phyloP scores from a whole-genome alignment of 2,888 invertebrate species.

The Philonicus albiceps region DNA sequence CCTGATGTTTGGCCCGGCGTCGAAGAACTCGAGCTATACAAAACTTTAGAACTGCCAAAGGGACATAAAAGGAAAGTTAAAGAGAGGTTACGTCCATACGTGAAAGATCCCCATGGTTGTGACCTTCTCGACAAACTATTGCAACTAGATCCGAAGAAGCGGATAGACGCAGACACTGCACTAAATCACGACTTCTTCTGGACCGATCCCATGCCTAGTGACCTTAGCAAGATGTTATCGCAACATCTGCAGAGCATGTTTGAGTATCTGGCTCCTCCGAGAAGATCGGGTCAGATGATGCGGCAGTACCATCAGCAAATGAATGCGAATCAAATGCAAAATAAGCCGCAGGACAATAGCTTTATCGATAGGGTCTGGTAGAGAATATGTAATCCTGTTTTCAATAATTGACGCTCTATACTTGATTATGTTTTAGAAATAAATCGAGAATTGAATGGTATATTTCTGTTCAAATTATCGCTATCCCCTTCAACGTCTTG shows the following conservation, averaged over 20 bases:
- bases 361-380: slow-evolving; percentile 88
- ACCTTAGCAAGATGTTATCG: slow-evolving; percentile 89
- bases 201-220: slow-evolving; percentile 96
- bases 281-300: slow-evolving; percentile 73
- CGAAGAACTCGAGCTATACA: slow-evolving; percentile 85
- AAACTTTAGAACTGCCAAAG: slow-evolving; percentile 85
- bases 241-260: slow-evolving; percentile 94
- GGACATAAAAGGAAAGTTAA: slow-evolving; percentile 86
- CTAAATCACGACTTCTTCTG: slow-evolving; percentile 98
- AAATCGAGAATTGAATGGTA: neutral
- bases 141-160: slow-evolving; percentile 88
- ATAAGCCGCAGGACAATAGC: slow-evolving; percentile 78
- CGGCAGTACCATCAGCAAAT: slow-evolving; percentile 74
- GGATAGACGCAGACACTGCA: slow-evolving; percentile 89
- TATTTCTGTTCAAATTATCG: neutral
- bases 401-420: neutral
- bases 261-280: slow-evolving; percentile 84
- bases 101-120: slow-evolving; percentile 90
- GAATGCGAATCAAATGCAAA: slow-evolving; percentile 60
- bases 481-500: neutral
- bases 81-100: slow-evolving; percentile 86
- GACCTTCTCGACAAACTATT: slow-evolving; percentile 92
- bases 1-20: slow-evolving; percentile 94
- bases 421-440: slow-evolving; percentile 25
- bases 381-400: neutral